Conservation (phyloP, 2,888 invertebrate species). For the Loripinus fragilis region DNA sequence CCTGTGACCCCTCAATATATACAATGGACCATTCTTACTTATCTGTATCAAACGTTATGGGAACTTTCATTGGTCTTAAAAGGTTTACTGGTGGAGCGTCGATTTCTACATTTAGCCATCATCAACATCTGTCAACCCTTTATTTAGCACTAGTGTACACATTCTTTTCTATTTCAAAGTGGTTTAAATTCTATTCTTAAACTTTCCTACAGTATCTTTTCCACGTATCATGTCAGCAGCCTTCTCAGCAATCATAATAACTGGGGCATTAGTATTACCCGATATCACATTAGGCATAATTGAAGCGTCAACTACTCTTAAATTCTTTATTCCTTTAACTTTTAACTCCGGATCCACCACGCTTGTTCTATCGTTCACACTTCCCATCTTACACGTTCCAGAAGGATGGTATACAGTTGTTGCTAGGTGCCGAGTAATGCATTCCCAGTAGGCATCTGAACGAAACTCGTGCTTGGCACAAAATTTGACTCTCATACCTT, state of each 20-base stretch:
- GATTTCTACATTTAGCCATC: too few species aligned
- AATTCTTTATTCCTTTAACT: constrained; percentile 48
- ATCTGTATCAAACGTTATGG: too few species aligned
- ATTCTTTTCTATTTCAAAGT: too few species aligned
- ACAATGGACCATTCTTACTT: too few species aligned
- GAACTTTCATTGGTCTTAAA: too few species aligned
- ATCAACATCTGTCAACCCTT: too few species aligned
- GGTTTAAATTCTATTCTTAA: background rate
- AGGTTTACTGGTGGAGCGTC: too few species aligned
- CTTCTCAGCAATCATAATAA: constrained; percentile 46
- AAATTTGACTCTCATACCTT: constrained; percentile 39
- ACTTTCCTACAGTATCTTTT: background rate
- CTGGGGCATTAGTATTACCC: constrained; percentile 45
- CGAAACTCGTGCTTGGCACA: constrained; percentile 29
- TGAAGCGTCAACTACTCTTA: constrained; percentile 44
- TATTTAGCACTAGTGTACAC: too few species aligned
- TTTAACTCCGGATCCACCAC: constrained; percentile 87
- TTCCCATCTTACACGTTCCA: constrained; percentile 90
- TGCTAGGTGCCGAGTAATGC: constrained; percentile 38
- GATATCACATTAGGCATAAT: constrained; percentile 38
- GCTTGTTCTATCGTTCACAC: constrained; percentile 80
- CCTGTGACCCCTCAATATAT: too few species aligned
- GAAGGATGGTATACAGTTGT: constrained; percentile 86
- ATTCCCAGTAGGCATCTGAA: constrained; percentile 51
- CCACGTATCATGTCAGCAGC: constrained; percentile 42